A percentile compares a stretch with the other conserved stretches of the same genome.
Conservation (phyloP, 2,113 vertebrate genomes). For the Pontoporia blainvillei region DNA sequence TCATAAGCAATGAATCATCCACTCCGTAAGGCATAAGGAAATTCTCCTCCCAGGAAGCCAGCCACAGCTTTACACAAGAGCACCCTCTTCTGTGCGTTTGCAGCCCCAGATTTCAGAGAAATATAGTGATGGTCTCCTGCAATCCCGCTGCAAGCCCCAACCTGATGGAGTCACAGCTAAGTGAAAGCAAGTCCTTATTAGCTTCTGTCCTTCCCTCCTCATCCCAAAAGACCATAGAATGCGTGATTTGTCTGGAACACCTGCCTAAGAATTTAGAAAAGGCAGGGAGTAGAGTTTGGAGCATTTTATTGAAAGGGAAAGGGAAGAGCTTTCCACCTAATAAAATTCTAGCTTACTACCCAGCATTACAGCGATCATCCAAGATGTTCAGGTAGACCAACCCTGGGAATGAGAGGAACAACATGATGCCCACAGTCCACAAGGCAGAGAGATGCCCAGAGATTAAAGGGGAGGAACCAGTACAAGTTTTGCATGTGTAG, state of each 20-base stretch:
- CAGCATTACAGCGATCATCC: background rate
- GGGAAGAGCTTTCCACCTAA: background rate
- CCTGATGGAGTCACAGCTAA: background rate
- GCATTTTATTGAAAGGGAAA: background rate
- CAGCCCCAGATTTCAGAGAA: background rate
- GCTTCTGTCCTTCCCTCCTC: too few species aligned
- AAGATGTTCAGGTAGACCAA: background rate
- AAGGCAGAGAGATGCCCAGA: background rate
- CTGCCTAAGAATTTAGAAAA: background rate
- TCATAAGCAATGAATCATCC: slow-evolving; percentile 62
- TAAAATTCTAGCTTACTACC: background rate
- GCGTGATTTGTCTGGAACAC: fast-evolving
- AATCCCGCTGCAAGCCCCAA: fast-evolving
- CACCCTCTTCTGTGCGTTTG: slow-evolving; percentile 69
- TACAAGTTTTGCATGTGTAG: fast-evolving
- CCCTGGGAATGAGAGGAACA: background rate
- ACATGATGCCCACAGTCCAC: background rate
- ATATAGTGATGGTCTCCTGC: background rate
- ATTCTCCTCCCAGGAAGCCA: slow-evolving; percentile 12
- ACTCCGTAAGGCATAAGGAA: background rate
- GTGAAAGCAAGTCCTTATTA: background rate
- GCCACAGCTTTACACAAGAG: slow-evolving; percentile 45
- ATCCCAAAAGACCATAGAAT: fast-evolving
- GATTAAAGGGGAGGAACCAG: background rate
- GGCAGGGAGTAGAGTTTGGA: background rate